Conservation (phyloP, 2,797 vertebrate genomes). For the Gadopsis bispinosus region DNA sequence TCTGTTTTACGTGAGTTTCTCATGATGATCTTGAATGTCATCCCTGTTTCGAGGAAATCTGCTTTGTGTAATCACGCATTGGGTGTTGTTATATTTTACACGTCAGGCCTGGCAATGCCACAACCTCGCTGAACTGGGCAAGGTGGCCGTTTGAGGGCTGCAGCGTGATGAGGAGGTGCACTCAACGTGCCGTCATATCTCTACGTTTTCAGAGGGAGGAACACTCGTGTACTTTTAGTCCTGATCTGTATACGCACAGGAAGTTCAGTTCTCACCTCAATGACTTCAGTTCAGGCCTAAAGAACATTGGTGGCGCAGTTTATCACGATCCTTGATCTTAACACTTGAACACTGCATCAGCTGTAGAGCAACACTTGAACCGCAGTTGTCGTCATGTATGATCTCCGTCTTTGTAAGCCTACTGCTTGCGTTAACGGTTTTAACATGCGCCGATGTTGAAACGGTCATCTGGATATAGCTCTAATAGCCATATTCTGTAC, state of each 20-base stretch:
- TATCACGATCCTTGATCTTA: conserved; percentile 32
- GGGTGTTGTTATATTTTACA: not conserved
- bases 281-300: conserved; percentile 36
- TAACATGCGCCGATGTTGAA: no score
- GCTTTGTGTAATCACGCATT: not conserved
- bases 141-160: not conserved
- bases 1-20: not conserved
- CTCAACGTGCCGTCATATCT: not conserved
- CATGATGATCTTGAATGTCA: no score
- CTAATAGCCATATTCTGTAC: no score
- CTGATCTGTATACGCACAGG: conserved; percentile 63
- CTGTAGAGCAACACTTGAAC: not conserved
- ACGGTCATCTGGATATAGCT: not conserved
- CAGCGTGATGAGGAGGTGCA: not conserved
- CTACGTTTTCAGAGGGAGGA: not conserved
- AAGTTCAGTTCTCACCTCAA: conserved; percentile 79
- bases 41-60: not conserved
- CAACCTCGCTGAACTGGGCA: not conserved
- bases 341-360: not conserved
- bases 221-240: not conserved
- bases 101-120: no score
- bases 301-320: not conserved
- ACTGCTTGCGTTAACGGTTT: no score
- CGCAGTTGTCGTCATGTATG: accelerated
- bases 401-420: not conserved